phyloP scores from a whole-genome alignment of 2,113 vertebrate genomes.

The Archilochus colubris region DNA sequence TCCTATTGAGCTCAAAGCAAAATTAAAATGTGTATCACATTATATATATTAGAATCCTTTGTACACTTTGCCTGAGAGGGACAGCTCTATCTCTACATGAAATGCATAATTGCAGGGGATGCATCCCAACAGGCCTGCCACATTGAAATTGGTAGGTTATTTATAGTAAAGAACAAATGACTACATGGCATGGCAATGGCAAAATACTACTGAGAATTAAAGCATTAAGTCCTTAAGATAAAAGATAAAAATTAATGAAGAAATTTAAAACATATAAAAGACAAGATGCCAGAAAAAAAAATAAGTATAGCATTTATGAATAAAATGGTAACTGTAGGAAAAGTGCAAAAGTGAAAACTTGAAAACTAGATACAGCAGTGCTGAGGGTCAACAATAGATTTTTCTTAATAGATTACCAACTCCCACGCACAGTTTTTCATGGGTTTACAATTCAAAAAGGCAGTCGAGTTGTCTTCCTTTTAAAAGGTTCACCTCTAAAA shows the following conservation, averaged over 20 bases:
- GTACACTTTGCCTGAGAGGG: background rate
- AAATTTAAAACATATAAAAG: slow-evolving; percentile 18
- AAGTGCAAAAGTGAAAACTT: slow-evolving; percentile 30
- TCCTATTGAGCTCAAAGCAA: background rate
- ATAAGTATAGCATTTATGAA: background rate
- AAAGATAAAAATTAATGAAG: slow-evolving; percentile 34
- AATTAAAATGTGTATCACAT: slow-evolving; percentile 31
- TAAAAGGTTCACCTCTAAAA: slow-evolving; percentile 20
- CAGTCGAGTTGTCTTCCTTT: slow-evolving; percentile 30
- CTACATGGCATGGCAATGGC: background rate
- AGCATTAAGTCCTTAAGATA: slow-evolving; percentile 11
- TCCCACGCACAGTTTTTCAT: background rate
- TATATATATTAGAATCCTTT: slow-evolving; percentile 10
- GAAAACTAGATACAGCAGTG: background rate
- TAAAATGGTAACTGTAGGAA: slow-evolving; percentile 17
- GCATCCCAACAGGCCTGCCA: slow-evolving; percentile 15
- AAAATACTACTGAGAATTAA: slow-evolving; percentile 42
- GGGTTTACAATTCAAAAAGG: slow-evolving; percentile 43
- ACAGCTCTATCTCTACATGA: background rate
- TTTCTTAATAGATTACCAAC: slow-evolving; percentile 29
- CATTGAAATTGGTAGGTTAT: slow-evolving; percentile 7
- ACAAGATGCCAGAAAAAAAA: background rate
- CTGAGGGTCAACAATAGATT: slow-evolving; percentile 20
- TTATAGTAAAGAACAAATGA: slow-evolving; percentile 39
- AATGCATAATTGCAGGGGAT: background rate